Conservation (phyloP, 2,888 invertebrate genomes). For the Hoplodrina blanda region DNA sequence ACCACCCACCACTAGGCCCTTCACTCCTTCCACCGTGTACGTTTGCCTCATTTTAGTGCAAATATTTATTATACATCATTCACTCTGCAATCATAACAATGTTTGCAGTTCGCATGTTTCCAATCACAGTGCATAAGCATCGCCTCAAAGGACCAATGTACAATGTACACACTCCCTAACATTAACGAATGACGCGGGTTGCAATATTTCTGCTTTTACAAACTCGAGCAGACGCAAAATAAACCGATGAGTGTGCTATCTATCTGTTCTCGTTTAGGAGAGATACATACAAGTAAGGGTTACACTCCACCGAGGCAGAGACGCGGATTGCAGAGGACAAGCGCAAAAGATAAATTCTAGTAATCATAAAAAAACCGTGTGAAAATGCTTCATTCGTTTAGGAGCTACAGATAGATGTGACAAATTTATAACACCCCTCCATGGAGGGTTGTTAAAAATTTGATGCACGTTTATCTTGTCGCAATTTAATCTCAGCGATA, state of each 20-base stretch:
- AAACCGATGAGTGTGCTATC: conserved; percentile 31
- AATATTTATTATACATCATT: neutral
- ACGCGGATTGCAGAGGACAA: too few relatives aligned
- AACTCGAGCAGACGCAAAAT: conserved; percentile 42
- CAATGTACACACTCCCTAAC: conserved; percentile 31
- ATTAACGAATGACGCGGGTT: conserved; percentile 47
- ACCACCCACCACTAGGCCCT: too few relatives aligned
- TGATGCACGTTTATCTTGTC: too few relatives aligned
- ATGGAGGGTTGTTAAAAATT: too few relatives aligned
- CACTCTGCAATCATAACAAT: neutral
- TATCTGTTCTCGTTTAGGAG: conserved; percentile 40
- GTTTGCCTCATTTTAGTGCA: too few relatives aligned
- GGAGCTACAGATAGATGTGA: too few relatives aligned
- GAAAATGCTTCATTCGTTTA: too few relatives aligned
- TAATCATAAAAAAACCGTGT: too few relatives aligned
- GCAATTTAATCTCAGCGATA: too few relatives aligned
- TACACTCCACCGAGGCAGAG: too few relatives aligned
- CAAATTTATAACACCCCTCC: too few relatives aligned
- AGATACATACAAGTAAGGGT: neutral
- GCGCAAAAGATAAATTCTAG: too few relatives aligned
- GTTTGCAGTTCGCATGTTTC: neutral
- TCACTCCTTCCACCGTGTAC: neutral
- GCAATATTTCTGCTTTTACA: conserved; percentile 54
- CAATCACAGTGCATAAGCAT: neutral
- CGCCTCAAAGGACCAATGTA: conserved; percentile 17